Conservation (phyloP, 2,888 invertebrate genomes). For the Tenthredo livida region DNA sequence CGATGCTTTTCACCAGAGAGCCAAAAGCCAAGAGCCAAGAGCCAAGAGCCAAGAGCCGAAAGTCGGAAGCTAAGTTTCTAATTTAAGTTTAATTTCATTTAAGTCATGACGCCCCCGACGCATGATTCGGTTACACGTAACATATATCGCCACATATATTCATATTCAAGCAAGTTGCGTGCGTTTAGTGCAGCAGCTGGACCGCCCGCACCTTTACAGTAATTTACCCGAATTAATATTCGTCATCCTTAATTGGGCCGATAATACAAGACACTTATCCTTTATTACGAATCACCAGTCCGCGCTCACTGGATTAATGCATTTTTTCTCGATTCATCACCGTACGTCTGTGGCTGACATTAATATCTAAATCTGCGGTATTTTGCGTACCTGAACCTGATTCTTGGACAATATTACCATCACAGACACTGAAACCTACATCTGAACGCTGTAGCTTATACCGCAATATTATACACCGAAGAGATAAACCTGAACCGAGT, state of each 20-base stretch:
- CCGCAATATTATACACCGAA: not conserved
- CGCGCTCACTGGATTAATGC: not conserved
- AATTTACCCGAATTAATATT: constrained; percentile 28
- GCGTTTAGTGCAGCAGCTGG: constrained; percentile 30
- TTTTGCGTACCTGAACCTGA: not conserved
- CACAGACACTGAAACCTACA: not conserved
- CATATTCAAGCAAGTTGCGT: not conserved
- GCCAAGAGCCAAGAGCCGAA: constrained; percentile 16
- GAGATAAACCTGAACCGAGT: not conserved
- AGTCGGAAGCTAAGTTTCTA: constrained; percentile 33
- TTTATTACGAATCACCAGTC: not conserved
- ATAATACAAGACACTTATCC: not conserved
- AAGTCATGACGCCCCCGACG: constrained; percentile 24
- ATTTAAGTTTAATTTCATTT: constrained; percentile 18
- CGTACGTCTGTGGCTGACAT: not conserved
- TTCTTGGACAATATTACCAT: not conserved
- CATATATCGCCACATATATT: not conserved
- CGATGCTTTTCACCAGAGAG: constrained; percentile 35
- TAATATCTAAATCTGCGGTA: not conserved
- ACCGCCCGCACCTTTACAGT: constrained; percentile 19
- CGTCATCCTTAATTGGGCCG: constrained; percentile 15
- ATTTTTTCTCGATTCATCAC: not conserved
- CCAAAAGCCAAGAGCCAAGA: not conserved
- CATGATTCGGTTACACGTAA: not conserved
- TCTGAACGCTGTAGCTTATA: not conserved